Base-by-base conservation (phyloP, 2,797 vertebrate genomes). In the Rhynchonycteris naso region DNA sequence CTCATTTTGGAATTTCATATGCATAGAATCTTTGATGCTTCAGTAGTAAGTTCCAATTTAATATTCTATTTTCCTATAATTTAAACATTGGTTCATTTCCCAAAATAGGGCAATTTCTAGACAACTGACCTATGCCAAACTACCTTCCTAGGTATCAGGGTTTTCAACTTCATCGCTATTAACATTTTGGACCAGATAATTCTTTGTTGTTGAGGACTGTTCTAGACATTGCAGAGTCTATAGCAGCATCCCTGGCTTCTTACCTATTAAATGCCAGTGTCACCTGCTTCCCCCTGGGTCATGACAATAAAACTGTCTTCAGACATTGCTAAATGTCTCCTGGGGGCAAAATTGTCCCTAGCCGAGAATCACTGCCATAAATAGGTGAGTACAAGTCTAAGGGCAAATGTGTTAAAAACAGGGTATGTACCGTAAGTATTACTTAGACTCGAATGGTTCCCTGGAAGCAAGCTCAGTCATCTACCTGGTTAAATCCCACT, bases 1-100 rank as follows among this genome's bases (percentile, higher is more conserved):
- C 18, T 90, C 54, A 78, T 12, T 90, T 87, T 54, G 30, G 52
- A 86, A 81, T 91, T 81, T 86, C 21, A 11, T 94, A 26, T 38
- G 75, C 95, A 50, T 76, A 80, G 43, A 69, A 16, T 35, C 61
- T 84, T 94, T n/a, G 38, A 33, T 81, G 43, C 4, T 52, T 92
- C 50, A 5, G 2, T 35, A 63, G 14, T 68, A 89, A 87, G 75
- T 72, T 83, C 13, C 80, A 13, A 61, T 80, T 74, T 83, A 71
- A 79, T 63, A 80, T 63, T 91, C 33, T 71, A 43, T 68, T 95
- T 56, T 19, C 69, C n/a, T 74, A 18, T 79, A 84, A 78, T 59
- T 72, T 93, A 93, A 84, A 78, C 68, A 61, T 69, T 54, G 50
- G 38, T 66, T 88, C 74, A 3, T 88, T 56, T 88, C 63, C 24